Evolutionary conservation across 2,113 vertebrate species (phyloP), one percentile per base, ranked within the genome.

Genomic region (Copsychus sechellarum): DNA sequence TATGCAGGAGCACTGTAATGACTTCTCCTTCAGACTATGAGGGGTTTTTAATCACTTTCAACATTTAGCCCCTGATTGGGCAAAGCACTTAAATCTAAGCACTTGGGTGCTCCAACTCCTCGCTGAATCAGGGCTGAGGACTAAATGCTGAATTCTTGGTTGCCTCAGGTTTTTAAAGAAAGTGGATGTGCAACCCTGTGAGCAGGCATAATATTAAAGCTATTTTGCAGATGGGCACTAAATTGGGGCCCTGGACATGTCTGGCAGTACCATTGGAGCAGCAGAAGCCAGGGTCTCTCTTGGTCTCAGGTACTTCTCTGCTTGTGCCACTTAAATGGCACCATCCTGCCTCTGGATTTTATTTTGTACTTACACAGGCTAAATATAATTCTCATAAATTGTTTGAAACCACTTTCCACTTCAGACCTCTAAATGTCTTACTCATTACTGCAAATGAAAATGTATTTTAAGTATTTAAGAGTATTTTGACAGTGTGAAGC

Each of bases 1-100:
- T 92, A 94, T 70, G 82, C 90, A 90, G 71, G 86, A 93, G 61
- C 53, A 76, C 60, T 83, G 76, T 93, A 93, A 97, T 93, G 95
- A 88, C 42, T 97, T 76, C 33, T 86, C 67, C 67, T 95, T 95
- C 84, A 93, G 88, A 61, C 87, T 92, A 36, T 81, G 84, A 96
- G 88, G 78, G 85, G 61, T 25, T 81, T 96, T 93, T 94, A 91
- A 91, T 89, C 54, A 79, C 86, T 94, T 90, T 88, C 71, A 90
- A 62, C 82, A 71, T 94, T 78, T 92, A 86, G 69, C 40, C 82
- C 76, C 69, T 95, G 88, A 96, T 88, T 92, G 82, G 93, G 90
- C 73, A 89, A 77, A 94, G 81, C 92, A 90, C 93, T 96, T 88
- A 65, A 15, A 51, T 77, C 5, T 14, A 47, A 92, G 76, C 60